Percentiles rank a stretch among this genome's conserved stretches.
Evolutionary conservation across 2,888 invertebrate genomes (phyloP).

Genomic region (Steinernema hermaphroditum): DNA sequence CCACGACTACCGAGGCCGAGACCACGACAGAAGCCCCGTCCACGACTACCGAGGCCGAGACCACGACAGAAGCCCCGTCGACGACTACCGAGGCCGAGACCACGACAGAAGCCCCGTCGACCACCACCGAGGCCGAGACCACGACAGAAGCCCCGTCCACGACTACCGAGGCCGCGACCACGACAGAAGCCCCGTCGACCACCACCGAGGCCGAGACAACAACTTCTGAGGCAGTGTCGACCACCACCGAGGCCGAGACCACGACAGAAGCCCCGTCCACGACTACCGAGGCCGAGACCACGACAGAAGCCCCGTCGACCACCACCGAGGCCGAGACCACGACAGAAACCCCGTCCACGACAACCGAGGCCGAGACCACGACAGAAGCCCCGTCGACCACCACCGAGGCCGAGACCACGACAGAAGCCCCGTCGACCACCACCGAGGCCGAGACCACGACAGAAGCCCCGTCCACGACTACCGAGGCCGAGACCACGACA

Average conservation of each 20-base stretch:
- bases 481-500: background rate
- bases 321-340: background rate
- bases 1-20: background rate
- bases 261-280: background rate
- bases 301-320: background rate
- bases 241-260: background rate
- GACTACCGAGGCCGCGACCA: background rate
- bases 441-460: background rate
- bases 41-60: background rate
- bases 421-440: background rate
- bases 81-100: too few species aligned
- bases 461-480: background rate
- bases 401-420: background rate
- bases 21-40: background rate
- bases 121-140: background rate
- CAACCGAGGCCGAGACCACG: background rate
- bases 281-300: background rate
- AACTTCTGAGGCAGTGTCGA: too few species aligned
- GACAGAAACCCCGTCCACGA: background rate
- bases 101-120: background rate
- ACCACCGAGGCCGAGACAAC: too few species aligned
- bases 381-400: background rate
- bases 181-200: background rate
- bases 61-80: background rate
- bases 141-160: background rate